phyloP scores from a whole-genome alignment of 2,797 vertebrate genomes.

The Bucorvus abyssinicus region DNA sequence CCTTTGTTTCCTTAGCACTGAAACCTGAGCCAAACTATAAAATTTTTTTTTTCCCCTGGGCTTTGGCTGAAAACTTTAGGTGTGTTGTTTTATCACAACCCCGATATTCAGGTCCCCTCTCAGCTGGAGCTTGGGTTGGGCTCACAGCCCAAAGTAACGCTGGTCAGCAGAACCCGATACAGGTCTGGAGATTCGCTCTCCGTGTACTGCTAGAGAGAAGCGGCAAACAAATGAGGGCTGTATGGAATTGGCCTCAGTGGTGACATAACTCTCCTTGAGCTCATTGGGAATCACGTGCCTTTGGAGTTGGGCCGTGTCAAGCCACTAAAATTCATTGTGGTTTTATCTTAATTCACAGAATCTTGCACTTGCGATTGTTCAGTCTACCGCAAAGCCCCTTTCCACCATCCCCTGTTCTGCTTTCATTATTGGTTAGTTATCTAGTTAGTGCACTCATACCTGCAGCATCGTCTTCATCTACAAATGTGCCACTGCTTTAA shows the following conservation, averaged over 20 bases:
- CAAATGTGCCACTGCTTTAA: neutral
- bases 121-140: neutral
- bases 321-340: neutral
- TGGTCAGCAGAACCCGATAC: neutral
- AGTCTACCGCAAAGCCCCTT: neutral
- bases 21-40: neutral
- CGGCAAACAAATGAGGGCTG: neutral
- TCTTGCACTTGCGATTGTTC: neutral
- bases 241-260: rapidly evolving
- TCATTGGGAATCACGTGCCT: neutral
- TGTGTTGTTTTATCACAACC: neutral
- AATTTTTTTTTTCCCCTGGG: too few species aligned
- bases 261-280: neutral
- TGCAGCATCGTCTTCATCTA: neutral
- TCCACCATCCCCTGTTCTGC: neutral
- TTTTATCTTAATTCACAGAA: neutral
- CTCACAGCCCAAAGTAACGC: neutral
- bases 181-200: neutral
- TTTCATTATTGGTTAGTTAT: neutral
- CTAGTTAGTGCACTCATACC: conserved; percentile 14
- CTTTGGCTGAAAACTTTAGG: neutral
- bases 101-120: rapidly evolving
- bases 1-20: neutral
- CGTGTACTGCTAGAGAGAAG: neutral
- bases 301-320: neutral